Evolutionary conservation across 2,797 vertebrate species (phyloP), one percentile per base, ranked within the genome.

Genomic region (Sebastes aleutianus): DNA sequence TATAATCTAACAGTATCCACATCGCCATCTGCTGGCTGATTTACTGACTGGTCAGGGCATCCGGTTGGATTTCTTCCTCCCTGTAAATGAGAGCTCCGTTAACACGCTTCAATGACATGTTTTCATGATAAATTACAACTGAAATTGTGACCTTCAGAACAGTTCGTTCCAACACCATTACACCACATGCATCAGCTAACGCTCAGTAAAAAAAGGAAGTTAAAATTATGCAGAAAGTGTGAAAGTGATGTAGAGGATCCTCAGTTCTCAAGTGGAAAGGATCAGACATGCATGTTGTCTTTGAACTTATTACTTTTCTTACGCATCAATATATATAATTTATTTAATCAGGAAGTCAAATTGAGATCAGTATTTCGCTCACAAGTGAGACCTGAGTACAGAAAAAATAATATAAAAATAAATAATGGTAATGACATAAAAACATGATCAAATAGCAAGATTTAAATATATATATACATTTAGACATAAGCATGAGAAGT

Each of bases 21-120:
- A 86, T 36, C 54, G 5, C 84, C 83, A 83, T 78, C 87, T 89
- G 79, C 79, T 89, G 87, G 76, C 27, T 53, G 24, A 61, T 27
- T 39, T 63, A 16, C 8, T 24, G 27, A 32, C 9, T 11, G 20
- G 26, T 24, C 43, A 39, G 12, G 5, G 2, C n/a, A 14, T 27
- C 63, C 11, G 8, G 31, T n/a, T 58, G 5, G 18, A 50, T 39
- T 39, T 62, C 14, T 61, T 9, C n/a, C 32, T 53, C 14, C 5
- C 27, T 39, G 22, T 53, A 57, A 43, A 27, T 10, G 22, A 16
- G 8, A 73, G 10, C 4, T 63, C 8, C 57, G 8, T 16, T 2
- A 10, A 29, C 8, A 26, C 3, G 8, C 0, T 27, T 57, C 1
- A 53, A 26, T n/a, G 8, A 8, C 4, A 43, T 24, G 11, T 43